These are phyloP conservation scores for Sebastes iracundus DNA, from an alignment of 2,797 vertebrate genomes.

Conservation along the genomic window DNA sequence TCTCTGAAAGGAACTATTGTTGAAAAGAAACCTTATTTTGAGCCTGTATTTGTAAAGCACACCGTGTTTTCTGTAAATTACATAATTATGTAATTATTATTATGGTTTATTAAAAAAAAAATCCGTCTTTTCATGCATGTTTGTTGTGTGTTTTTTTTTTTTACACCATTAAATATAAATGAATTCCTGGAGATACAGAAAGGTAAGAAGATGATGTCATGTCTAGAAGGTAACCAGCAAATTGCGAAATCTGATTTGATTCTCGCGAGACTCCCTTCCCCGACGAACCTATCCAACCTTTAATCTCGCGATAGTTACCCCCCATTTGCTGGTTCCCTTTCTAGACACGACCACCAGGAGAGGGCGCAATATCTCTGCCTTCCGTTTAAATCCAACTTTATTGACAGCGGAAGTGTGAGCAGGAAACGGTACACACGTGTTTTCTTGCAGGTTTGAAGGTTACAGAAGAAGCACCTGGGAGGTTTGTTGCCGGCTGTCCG, in stretches of 20 bases:
- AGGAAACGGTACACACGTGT: slow-evolving; percentile 66
- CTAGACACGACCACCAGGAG: slow-evolving; percentile 6
- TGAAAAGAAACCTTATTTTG: slow-evolving; percentile 6
- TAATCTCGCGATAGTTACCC: too few relatives aligned
- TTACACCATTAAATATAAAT: neutral
- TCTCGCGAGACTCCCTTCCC: too few relatives aligned
- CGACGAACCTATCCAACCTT: too few relatives aligned
- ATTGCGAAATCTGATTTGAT: too few relatives aligned
- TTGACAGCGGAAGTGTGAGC: slow-evolving; percentile 65
- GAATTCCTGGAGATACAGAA: neutral
- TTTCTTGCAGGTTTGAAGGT: slow-evolving; percentile 65
- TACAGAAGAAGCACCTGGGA: slow-evolving; percentile 33
- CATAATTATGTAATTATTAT: neutral
- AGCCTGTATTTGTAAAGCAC: slow-evolving; percentile 9
- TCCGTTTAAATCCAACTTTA: slow-evolving; percentile 73
- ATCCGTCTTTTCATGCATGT: neutral
- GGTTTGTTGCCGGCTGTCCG: neutral
- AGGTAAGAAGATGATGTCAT: too few relatives aligned
- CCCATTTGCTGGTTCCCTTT: too few relatives aligned
- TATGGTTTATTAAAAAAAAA: slow-evolving; percentile 38
- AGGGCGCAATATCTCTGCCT: slow-evolving; percentile 7
- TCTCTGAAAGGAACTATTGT: neutral
- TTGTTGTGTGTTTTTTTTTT: neutral
- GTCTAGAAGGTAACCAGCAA: too few relatives aligned
- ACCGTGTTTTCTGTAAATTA: neutral